Evolutionary conservation across 2,797 vertebrate species (phyloP).

Genomic region (Halcyon leucocephala): DNA sequence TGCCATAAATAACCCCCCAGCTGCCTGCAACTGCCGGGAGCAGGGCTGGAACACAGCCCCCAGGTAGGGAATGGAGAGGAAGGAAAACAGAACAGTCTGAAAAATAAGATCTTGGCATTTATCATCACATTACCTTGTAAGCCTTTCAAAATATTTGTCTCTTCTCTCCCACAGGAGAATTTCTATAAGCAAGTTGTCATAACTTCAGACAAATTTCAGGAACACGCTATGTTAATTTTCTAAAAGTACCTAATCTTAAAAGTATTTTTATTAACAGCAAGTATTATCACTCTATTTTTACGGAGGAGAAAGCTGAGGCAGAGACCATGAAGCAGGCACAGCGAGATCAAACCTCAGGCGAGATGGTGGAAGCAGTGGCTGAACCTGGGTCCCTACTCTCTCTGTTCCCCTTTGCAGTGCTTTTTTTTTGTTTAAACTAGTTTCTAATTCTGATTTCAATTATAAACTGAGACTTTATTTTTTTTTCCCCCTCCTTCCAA

Average conservation of each 20-base stretch:
- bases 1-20: conserved; percentile 74
- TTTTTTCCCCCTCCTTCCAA: not conserved
- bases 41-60: not conserved
- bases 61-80: conserved; percentile 31
- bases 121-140: conserved; percentile 12
- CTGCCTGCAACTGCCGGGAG: conserved; percentile 51
- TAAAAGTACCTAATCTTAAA: not conserved
- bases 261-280: conserved; percentile 1
- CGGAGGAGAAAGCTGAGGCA: not conserved
- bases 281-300: not conserved
- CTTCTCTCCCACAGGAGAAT: conserved; percentile 3
- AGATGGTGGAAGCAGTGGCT: not conserved
- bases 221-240: not conserved
- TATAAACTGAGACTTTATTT: not conserved
- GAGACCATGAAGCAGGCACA: not conserved
- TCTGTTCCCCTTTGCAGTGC: not conserved
- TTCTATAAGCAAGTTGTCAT: conserved; percentile 23
- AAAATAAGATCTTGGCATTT: conserved; percentile 45
- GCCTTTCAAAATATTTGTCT: conserved; percentile 56
- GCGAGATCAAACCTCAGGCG: not conserved
- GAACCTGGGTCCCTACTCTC: not conserved
- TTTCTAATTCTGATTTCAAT: not conserved
- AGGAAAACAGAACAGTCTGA: conserved; percentile 31
- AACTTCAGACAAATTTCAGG: not conserved
- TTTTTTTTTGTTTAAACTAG: not conserved